Base-by-base conservation (phyloP, 1,140 invertebrate species). In the Lepidostoma basale region DNA sequence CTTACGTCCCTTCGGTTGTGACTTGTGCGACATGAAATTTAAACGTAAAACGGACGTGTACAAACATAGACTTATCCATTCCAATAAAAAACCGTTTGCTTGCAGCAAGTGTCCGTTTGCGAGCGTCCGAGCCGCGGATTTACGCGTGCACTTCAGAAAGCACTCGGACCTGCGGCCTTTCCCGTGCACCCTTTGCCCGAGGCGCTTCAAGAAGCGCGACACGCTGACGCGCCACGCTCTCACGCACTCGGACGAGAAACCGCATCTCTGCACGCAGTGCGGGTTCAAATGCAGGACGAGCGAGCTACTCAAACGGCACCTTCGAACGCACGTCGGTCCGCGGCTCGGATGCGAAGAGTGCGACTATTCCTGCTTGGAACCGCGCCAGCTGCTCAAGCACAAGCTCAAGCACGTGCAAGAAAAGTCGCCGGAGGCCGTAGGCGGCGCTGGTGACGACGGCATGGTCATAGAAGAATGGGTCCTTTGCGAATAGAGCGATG, bases 21-120 rank as follows among this genome's bases (percentile, higher is more conserved):
- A 40, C 20, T 3, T 18, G 8, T 59, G 54, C 33, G 3, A 18
- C 9, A 4, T 40, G 0, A 59, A 16, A 3, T 59, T 59, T 18
- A 36, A 59, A 6, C 14, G 33, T 2, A 59, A 39, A 40, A 39
- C 54, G 1, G 18, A 59, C 10, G 1, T 59, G 22, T 40, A 40
- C 20, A 59, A 59, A 39, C 54, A 59, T 22, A 59, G 12, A n/a
- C 18, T 59, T 10, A 59, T 59, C n/a, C 54, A 59, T 8, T 36
- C 54, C 1, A 20, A 9, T 12, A 2, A 20, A 3, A 36, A 25
- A 20, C 54, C 54, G 3, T 59, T 39, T 12, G 33, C 54, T 8
- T 59, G 54, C n/a, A 22, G 22, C 6, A 9, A 25, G 30, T 59
- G 54, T 20, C 18, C 54, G 22, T 39, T 36, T 12, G 36, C 54